Conservation (phyloP, 2,888 invertebrate genomes). For the Octodonta nipae region DNA sequence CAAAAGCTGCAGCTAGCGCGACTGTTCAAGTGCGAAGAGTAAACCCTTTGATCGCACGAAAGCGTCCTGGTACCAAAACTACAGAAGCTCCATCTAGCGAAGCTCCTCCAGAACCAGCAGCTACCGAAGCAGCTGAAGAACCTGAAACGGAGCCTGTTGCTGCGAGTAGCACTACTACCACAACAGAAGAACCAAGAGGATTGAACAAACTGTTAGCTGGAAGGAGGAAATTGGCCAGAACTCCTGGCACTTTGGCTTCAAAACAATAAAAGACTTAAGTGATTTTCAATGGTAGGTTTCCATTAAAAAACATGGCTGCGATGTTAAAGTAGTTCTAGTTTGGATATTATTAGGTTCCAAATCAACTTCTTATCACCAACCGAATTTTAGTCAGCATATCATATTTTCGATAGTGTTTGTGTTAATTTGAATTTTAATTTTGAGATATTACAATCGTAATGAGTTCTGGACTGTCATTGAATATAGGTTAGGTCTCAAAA, state of each 20-base stretch:
- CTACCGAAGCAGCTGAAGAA: constrained; percentile 18
- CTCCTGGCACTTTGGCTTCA: constrained; percentile 37
- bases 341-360: too few relatives aligned
- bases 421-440: too few relatives aligned
- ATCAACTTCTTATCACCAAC: too few relatives aligned
- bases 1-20: constrained; percentile 38
- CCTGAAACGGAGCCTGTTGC: constrained; percentile 22
- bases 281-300: too few relatives aligned
- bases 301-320: too few relatives aligned
- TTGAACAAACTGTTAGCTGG: constrained; percentile 56
- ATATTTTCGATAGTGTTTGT: too few relatives aligned
- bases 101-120: constrained; percentile 19
- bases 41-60: constrained; percentile 43
- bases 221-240: constrained; percentile 48
- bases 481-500: too few relatives aligned
- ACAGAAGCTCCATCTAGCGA: constrained; percentile 30
- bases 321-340: too few relatives aligned
- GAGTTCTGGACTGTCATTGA: too few relatives aligned
- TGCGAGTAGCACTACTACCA: constrained; percentile 23
- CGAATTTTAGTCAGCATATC: too few relatives aligned
- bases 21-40: constrained; percentile 42
- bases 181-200: constrained; percentile 43
- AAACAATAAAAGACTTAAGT: too few relatives aligned
- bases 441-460: too few relatives aligned
- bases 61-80: constrained; percentile 29